These are phyloP conservation scores for Pangasius larnaudii DNA, from an alignment of 2,797 vertebrate genomes.

Conservation along the genomic window DNA sequence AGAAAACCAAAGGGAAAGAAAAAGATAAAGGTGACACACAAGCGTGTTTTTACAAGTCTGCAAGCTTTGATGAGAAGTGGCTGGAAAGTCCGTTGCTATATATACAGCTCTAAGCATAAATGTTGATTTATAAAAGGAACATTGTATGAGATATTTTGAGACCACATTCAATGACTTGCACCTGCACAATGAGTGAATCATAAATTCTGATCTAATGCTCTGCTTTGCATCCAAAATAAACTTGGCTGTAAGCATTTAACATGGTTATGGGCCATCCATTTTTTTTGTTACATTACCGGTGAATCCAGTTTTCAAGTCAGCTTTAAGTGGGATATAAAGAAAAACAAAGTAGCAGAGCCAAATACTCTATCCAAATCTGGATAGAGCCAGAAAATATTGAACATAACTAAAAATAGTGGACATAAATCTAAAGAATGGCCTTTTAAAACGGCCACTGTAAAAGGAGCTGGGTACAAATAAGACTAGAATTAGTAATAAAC, in stretches of 20 bases:
- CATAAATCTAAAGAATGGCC: conserved; percentile 7
- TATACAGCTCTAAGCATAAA: not conserved
- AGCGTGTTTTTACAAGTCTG: conserved; percentile 4
- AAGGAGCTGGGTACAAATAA: not conserved
- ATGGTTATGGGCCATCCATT: conserved; percentile 5
- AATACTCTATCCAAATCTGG: not conserved
- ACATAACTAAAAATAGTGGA: not conserved
- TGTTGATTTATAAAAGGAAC: not conserved
- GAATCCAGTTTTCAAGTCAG: not conserved
- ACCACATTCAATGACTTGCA: conserved; percentile 33
- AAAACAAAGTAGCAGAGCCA: not conserved
- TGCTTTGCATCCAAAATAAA: conserved; percentile 47
- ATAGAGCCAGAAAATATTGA: not conserved
- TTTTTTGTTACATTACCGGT: not conserved
- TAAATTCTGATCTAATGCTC: conserved; percentile 27
- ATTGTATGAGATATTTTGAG: conserved; percentile 18
- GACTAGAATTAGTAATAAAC: not conserved
- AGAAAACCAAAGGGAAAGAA: not conserved
- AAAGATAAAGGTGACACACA: conserved; percentile 5
- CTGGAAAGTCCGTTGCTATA: not conserved
- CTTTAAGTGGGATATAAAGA: not conserved
- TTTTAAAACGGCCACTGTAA: not conserved
- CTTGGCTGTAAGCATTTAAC: not conserved
- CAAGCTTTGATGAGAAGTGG: not conserved
- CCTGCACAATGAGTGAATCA: conserved; percentile 33